Evolutionary conservation across 2,888 invertebrate genomes (phyloP).

Genomic region (Xestia rhomboidea): DNA sequence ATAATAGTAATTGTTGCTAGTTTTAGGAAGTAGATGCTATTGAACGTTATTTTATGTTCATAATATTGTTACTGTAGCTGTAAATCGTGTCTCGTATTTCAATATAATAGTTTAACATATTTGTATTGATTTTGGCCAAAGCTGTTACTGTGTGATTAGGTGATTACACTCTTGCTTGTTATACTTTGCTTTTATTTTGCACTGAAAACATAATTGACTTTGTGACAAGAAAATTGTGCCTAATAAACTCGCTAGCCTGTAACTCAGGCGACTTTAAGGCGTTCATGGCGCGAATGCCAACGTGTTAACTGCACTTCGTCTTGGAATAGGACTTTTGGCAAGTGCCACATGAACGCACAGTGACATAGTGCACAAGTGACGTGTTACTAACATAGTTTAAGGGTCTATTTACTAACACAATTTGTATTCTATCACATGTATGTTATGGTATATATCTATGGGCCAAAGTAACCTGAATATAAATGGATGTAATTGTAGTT

Average conservation of each 20-base stretch:
- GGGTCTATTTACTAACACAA: no score
- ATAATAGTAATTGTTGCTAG: slow-evolving; percentile 1
- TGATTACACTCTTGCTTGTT: slow-evolving; percentile 43
- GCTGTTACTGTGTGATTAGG: slow-evolving; percentile 20
- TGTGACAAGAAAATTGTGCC: neutral
- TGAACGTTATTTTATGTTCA: slow-evolving; percentile 2
- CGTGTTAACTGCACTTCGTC: no score
- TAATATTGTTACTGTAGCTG: neutral
- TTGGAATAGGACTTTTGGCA: no score
- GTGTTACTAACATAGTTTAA: no score
- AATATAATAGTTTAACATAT: neutral
- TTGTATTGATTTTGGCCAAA: slow-evolving; percentile 39
- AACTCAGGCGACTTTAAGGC: neutral
- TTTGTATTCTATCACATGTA: no score
- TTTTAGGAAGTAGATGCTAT: slow-evolving; percentile 12
- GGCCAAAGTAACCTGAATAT: no score
- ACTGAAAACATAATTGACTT: neutral
- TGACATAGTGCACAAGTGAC: no score
- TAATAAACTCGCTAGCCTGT: neutral
- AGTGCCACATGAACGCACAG: no score
- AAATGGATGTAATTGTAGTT: no score
- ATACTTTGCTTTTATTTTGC: neutral
- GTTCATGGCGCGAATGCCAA: no score
- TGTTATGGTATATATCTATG: no score
- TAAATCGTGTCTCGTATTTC: slow-evolving; percentile 18